Conservation (phyloP, 2,888 invertebrate genomes). For the Acheta domesticus region DNA sequence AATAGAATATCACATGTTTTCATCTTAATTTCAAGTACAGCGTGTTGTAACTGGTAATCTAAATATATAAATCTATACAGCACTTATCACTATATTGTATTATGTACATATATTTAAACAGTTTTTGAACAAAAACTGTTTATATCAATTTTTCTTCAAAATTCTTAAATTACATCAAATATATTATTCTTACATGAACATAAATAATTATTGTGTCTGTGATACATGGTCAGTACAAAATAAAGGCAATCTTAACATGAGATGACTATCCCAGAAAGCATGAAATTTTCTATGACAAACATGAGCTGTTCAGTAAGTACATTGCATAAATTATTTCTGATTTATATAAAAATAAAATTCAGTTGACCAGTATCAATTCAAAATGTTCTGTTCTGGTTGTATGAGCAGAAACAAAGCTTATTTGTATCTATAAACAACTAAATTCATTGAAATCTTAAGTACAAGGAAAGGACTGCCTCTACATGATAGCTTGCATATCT, state of each 20-base stretch:
- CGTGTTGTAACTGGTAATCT: constrained; percentile 28
- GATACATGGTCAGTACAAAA: neutral
- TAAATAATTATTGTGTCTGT: constrained; percentile 11
- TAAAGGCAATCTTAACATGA: neutral
- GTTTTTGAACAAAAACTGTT: constrained; percentile 9
- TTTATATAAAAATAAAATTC: neutral
- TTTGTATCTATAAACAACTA: neutral
- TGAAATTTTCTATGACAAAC: neutral
- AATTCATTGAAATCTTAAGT: neutral
- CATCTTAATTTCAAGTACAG: constrained; percentile 36
- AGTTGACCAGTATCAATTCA: constrained; percentile 1
- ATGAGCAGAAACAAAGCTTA: neutral
- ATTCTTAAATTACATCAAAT: constrained; percentile 18
- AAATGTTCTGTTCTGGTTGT: neutral
- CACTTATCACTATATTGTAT: constrained; percentile 20
- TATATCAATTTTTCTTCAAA: neutral
- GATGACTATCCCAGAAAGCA: neutral
- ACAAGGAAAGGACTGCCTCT: neutral
- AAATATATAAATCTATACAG: constrained; percentile 30
- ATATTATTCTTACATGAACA: constrained; percentile 4
- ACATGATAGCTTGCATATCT: neutral
- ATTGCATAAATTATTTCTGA: neutral
- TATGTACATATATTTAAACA: constrained; percentile 27
- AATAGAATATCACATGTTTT: constrained; percentile 38
- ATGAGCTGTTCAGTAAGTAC: neutral